Base-by-base conservation (phyloP, 2,797 vertebrate species). In the Hydrocynus forskahlii region DNA sequence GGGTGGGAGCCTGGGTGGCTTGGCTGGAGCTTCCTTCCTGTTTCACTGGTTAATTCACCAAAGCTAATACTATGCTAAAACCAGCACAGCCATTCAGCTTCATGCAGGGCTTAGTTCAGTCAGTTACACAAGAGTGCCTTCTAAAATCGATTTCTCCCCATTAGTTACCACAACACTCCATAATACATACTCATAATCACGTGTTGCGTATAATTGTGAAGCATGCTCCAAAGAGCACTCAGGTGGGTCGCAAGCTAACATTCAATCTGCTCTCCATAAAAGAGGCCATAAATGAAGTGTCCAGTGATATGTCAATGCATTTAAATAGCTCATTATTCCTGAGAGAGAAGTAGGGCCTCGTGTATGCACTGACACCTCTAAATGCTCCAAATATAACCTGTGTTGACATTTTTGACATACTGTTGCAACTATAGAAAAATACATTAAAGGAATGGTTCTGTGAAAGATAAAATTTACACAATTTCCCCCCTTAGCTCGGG, bases 291-390 rank as follows among this genome's bases (percentile, higher is more conserved):
- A 81, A 59, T 78, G 29, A 83, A 82, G 55, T 69, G 35, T 59
- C 38, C 2, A 76, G 80, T 85, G 85, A 87, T 85, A 66, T 84
- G 87, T 83, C 81, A 84, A 93, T 94, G 91, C 92, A 94, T 94
- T 94, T 92, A 93, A 94, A 93, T 92, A 83, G 90, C 89, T 91
- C 87, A 92, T 93, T 91, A 92, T 75, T 83, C 77, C 62, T 43
- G 85, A 84, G 84, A 74, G 60, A 86, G 14, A 74, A 40, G 12
- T 38, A 84, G 40, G 35, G 50, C 64, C 75, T 83, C 54, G 59
- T 68, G 78, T 79, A 71, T 79, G 64, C 78, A 68, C 77, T 87
- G 75, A 57, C 79, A 79, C 79, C 48, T 75, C 60, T 45, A 43
- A 23, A 43, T 38, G 76, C 60, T 68, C 40, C 73, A 88, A 89